Base-by-base conservation (phyloP, 2,888 invertebrate genomes). In the Macrosiphum euphorbiae region DNA sequence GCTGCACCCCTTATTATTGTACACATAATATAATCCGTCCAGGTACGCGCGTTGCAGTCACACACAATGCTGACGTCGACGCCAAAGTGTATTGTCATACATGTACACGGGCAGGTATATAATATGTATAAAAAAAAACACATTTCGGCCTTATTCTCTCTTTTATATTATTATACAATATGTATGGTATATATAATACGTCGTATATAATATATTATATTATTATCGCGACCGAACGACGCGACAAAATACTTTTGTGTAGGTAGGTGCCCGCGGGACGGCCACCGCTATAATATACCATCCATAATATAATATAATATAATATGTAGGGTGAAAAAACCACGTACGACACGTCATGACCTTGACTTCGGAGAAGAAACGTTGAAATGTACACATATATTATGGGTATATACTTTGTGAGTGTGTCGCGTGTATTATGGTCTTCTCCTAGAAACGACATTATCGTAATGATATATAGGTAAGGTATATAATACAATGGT, bases 1-100 rank as follows among this genome's bases (percentile, higher is more conserved):
- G 78, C 35, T 35, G 78, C 78, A 78, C 78, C 78, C 78, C 78
- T 78, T 78, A 78, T 78, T 78, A 78, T 78, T 78, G 10, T 58
- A 26, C 26, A 26, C 26, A 58, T 58, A 35, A 78, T 78, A 78
- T 78, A 78, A 78, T 35, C 78, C 20, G 35, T 35, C 78, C 20
- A 78, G 5, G 67, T 20, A 41, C 78, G 35, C 5, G 20, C 26
- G 58, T 10, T 55, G 26, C 58, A 58, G 58, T 58, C 58, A 58
- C 58, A 26, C 78, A 78, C 35, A 78, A 78, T 78, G 78, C 35
- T 78, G 35, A 78, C 78, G 78, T 78, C 78, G 78, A 78, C 78
- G 78, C 78, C 78, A 78, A 78, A 78, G 35, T 35, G 78, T 78
- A 78, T 78, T 78, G 67, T 67, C n/a, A 35, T 67, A 3, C 28